These are phyloP conservation scores for Ptilonorhynchus violaceus DNA, from an alignment of 2,113 vertebrate genomes.

Conservation along the genomic window DNA sequence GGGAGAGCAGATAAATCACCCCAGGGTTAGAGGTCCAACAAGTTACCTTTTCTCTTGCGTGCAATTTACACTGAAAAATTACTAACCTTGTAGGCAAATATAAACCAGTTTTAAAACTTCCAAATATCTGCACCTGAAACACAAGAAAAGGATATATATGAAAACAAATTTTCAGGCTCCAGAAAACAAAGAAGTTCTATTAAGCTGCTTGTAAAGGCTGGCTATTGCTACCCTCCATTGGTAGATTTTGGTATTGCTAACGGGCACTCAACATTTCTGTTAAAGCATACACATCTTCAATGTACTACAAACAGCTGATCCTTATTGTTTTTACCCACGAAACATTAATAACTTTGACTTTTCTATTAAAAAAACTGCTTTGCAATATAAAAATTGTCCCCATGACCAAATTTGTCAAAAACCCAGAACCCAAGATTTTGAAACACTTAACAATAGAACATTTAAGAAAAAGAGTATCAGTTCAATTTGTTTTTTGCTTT, in stretches of 20 bases:
- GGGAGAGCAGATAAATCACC: background rate
- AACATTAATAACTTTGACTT: background rate
- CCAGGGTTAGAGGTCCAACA: background rate
- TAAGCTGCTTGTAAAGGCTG: background rate
- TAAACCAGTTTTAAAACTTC: conserved; percentile 93
- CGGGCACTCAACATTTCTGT: background rate
- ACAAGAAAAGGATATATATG: conserved; percentile 1
- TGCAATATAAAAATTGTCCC: background rate
- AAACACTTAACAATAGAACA: background rate
- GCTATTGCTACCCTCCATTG: conserved; percentile 64
- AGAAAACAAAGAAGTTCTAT: background rate
- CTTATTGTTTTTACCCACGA: background rate
- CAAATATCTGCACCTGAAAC: conserved; percentile 92
- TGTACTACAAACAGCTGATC: background rate
- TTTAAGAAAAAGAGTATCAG: background rate
- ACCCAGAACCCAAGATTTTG: background rate
- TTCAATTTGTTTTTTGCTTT: background rate
- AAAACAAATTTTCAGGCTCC: background rate
- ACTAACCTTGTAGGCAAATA: conserved; percentile 95
- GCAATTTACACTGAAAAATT: background rate
- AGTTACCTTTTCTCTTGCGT: background rate
- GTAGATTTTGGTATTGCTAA: conserved; percentile 24
- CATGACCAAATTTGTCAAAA: background rate
- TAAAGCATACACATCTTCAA: background rate
- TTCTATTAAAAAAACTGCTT: background rate